Conservation (phyloP, 1,140 invertebrate genomes). For the Oedothorax gibbosus region DNA sequence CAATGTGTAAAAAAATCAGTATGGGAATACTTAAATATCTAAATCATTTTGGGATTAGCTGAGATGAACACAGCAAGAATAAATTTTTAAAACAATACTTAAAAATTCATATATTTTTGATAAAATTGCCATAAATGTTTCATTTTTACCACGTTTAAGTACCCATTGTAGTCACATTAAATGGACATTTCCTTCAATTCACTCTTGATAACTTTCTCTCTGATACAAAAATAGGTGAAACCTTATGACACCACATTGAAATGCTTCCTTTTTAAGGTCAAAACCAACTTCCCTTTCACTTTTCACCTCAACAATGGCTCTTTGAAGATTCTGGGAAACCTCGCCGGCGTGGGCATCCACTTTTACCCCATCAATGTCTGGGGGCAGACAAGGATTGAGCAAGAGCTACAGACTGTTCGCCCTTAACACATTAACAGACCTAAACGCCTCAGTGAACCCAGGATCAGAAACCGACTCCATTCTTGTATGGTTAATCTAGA, state of each 20-base stretch:
- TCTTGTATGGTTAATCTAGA: constrained; percentile 28
- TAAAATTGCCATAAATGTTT: no score
- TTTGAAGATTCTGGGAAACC: neutral
- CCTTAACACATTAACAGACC: constrained; percentile 48
- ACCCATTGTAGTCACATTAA: no score
- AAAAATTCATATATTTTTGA: no score
- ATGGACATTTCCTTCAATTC: no score
- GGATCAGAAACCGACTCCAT: constrained; percentile 19
- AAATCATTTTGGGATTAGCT: no score
- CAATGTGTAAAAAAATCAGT: no score
- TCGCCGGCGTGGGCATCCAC: constrained; percentile 3
- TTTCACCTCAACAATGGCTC: constrained; percentile 2
- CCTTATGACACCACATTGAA: constrained; percentile 20
- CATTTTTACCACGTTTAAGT: no score
- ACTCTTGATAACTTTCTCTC: no score
- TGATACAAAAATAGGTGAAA: constrained; percentile 4
- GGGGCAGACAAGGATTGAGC: constrained; percentile 4
- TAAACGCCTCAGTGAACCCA: constrained; percentile 37
- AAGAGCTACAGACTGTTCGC: constrained; percentile 34
- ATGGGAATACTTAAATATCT: no score
- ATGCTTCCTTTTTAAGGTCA: neutral
- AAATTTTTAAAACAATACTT: no score
- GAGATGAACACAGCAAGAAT: no score
- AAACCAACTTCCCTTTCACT: constrained; percentile 1
- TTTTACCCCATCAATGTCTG: neutral